phyloP scores from a whole-genome alignment of 2,113 vertebrate genomes.

The Bambusicola thoracicus region DNA sequence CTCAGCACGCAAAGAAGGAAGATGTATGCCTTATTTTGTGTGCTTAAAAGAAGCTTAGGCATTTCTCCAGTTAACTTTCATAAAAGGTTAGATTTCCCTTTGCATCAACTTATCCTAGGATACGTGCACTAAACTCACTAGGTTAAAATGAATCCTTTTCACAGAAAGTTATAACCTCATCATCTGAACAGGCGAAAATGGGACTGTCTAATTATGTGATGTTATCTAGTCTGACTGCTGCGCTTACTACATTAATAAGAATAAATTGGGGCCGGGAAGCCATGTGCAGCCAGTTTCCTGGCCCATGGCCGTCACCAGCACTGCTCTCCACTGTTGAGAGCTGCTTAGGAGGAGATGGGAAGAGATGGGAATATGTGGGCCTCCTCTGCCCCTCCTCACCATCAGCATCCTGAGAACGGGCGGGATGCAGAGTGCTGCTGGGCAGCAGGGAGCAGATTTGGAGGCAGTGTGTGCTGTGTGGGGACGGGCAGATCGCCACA shows the following conservation, averaged over 20 bases:
- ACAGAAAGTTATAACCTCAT: slow-evolving; percentile 57
- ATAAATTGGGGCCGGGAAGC: slow-evolving; percentile 66
- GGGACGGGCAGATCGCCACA: fast-evolving
- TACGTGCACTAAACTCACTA: background rate
- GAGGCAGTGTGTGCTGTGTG: background rate
- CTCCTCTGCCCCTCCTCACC: background rate
- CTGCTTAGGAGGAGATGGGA: background rate
- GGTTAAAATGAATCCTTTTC: slow-evolving; percentile 39
- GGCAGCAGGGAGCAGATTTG: fast-evolving
- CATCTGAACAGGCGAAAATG: slow-evolving; percentile 50
- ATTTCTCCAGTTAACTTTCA: background rate
- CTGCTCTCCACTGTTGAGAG: slow-evolving; percentile 8
- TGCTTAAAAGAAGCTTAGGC: background rate
- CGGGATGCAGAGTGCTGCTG: background rate
- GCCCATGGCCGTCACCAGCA: slow-evolving; percentile 28
- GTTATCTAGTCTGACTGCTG: slow-evolving; percentile 69
- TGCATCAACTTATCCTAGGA: background rate
- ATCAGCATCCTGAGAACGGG: background rate
- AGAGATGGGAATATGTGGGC: background rate
- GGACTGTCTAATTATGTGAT: slow-evolving; percentile 62
- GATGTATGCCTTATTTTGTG: background rate
- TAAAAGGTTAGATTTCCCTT: background rate
- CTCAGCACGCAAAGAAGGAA: background rate
- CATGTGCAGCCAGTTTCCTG: background rate
- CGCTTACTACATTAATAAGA: slow-evolving; percentile 80